Evolutionary conservation across 2,797 vertebrate genomes (phyloP).

Genomic region (Sarcophilus harrisii): DNA sequence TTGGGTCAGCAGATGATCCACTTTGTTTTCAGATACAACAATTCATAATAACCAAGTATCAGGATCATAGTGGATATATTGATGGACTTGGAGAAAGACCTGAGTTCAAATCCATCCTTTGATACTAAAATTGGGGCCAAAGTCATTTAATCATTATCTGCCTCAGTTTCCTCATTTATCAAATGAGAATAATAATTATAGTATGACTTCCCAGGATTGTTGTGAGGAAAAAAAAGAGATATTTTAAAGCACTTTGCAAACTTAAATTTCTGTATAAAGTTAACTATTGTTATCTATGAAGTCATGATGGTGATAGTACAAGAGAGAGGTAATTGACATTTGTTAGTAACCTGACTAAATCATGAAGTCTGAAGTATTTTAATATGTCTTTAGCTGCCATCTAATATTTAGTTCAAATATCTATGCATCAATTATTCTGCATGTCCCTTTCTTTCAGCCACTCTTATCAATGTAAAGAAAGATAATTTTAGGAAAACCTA

Average conservation of each 20-base stretch:
- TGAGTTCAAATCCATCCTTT: neutral
- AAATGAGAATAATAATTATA: neutral
- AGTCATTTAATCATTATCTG: neutral
- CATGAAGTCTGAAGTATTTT: neutral
- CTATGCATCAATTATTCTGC: neutral
- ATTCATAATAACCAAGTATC: neutral
- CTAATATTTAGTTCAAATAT: neutral
- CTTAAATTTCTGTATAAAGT: neutral
- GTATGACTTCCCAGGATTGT: neutral
- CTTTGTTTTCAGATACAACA: neutral
- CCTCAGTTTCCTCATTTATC: neutral
- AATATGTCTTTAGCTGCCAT: neutral
- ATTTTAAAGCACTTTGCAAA: neutral
- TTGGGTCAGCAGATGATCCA: neutral
- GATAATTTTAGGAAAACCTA: neutral
- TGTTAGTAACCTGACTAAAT: neutral
- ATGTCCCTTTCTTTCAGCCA: neutral
- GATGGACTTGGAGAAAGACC: neutral
- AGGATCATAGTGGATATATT: neutral
- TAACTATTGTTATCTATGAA: neutral
- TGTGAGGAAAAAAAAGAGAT: neutral
- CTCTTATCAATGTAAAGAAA: neutral
- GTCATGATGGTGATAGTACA: neutral
- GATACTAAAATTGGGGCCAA: neutral
- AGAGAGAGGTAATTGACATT: neutral